Percentiles rank a stretch among this genome's conserved stretches.
Conservation (phyloP, 1,140 invertebrate genomes). For the Lanistes nyassanus region DNA sequence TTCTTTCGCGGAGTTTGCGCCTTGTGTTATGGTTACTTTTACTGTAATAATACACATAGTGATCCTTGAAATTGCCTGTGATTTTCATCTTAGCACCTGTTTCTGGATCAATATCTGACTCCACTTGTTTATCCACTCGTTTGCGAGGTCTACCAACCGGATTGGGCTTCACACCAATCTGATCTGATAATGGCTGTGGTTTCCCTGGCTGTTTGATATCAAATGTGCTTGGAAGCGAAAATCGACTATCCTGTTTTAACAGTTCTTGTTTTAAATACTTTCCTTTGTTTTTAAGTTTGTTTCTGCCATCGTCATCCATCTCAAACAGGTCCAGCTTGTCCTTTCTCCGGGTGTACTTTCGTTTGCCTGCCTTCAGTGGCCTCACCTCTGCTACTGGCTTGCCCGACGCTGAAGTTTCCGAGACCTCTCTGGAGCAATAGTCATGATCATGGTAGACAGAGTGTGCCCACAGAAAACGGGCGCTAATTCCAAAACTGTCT, state of each 20-base stretch:
- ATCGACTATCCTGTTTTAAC: conserved; percentile 22
- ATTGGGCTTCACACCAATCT: conserved; percentile 15
- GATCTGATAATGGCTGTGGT: background rate
- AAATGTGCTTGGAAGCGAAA: background rate
- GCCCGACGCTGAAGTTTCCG: background rate
- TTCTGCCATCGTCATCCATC: background rate
- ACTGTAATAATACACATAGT: conserved; percentile 61
- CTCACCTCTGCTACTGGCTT: background rate
- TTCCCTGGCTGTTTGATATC: background rate
- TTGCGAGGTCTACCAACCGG: conserved; percentile 30
- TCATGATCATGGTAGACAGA: conserved; percentile 59
- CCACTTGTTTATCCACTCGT: conserved; percentile 40
- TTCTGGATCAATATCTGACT: conserved; percentile 44
- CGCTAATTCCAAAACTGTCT: conserved; percentile 9
- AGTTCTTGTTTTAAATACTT: conserved; percentile 35
- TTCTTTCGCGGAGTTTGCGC: conserved; percentile 37
- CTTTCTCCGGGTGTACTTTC: conserved; percentile 31
- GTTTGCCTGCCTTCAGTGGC: conserved; percentile 18
- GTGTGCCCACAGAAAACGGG: conserved; percentile 16
- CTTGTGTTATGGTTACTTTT: conserved; percentile 52
- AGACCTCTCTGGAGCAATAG: conserved; percentile 45
- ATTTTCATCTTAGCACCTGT: conserved; percentile 60
- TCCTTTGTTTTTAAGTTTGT: conserved; percentile 28
- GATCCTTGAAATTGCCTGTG: conserved; percentile 59
- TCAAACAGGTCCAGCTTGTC: conserved; percentile 24